Conservation (phyloP, 2,113 vertebrate species). For the Felis catus region F.catus_Fca126_mat1.0 CM031413.1:41061501-41062000, state of each 20-base stretch:
- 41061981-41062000: background rate
- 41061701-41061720: background rate
- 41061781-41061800: background rate
- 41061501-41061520: background rate
- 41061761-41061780: background rate
- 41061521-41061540: background rate
- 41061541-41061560: background rate
- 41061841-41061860: background rate
- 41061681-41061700: background rate
- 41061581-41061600: background rate
- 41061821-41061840: background rate
- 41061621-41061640: background rate
- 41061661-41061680: background rate
- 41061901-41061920: background rate
- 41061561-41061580: background rate
- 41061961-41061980: background rate
- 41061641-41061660: background rate
- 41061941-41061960: background rate
- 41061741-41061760: background rate
- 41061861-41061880: background rate
- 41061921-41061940: background rate
- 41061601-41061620: background rate
- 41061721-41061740: background rate
- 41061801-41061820: background rate
- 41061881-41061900: background rate